These are phyloP conservation scores for Adelognathus sp. DNA, from an alignment of 2,888 invertebrate species.

Conservation along the genomic window DNA sequence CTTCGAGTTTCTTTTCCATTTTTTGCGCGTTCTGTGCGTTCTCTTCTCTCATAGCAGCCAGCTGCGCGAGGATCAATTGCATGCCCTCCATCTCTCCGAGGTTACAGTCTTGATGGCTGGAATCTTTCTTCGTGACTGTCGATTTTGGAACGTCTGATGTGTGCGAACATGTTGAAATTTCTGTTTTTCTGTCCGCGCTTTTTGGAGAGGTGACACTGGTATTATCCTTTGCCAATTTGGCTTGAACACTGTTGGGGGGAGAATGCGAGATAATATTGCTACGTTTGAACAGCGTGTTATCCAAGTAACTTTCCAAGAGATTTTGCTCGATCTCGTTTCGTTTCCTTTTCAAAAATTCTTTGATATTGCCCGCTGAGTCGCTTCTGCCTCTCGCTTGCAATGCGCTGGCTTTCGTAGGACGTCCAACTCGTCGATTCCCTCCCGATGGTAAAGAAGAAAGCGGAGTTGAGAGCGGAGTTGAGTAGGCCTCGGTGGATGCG, in stretches of 20 bases:
- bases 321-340: not conserved
- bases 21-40: not conserved
- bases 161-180: too few relatives aligned
- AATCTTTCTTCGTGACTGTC: not conserved
- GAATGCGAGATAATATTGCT: not conserved
- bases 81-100: not conserved
- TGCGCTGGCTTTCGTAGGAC: not conserved
- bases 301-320: not conserved
- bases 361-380: not conserved
- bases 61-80: not conserved
- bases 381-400: not conserved
- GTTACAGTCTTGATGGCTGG: not conserved
- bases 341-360: not conserved
- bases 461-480: not conserved
- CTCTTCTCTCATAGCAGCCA: not conserved
- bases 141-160: not conserved
- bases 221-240: too few relatives aligned
- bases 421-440: not conserved
- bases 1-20: not conserved
- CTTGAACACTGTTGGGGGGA: not conserved
- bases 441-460: not conserved
- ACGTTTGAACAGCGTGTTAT: not conserved
- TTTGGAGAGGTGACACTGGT: too few relatives aligned
- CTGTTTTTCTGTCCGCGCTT: too few relatives aligned
- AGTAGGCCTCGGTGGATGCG: not conserved